Evolutionary conservation across 2,113 vertebrate genomes (phyloP).

Genomic region (Stegastes partitus): DNA sequence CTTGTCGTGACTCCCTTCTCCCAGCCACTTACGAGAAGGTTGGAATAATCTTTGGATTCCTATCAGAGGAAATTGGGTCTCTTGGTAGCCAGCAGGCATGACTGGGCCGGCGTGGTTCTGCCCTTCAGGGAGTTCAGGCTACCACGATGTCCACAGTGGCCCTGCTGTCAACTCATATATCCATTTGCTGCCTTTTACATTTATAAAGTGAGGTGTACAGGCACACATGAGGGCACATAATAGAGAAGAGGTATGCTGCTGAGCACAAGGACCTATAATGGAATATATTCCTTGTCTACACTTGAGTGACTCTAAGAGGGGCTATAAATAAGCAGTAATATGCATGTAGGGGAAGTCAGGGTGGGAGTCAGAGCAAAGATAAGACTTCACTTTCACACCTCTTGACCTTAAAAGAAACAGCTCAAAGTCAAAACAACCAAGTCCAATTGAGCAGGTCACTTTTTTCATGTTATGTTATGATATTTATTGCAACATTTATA

Average conservation of each 20-base stretch:
- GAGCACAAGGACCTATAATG: slow-evolving; percentile 40
- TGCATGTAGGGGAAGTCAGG: slow-evolving; percentile 25
- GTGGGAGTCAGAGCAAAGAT: background rate
- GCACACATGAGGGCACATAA: slow-evolving; percentile 31
- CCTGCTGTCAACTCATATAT: slow-evolving; percentile 19
- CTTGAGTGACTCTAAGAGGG: slow-evolving; percentile 42
- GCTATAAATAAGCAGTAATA: slow-evolving; percentile 53
- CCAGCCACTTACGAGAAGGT: too few relatives aligned
- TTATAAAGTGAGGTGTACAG: slow-evolving; percentile 15
- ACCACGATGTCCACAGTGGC: background rate
- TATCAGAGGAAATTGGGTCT: background rate
- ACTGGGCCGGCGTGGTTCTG: background rate
- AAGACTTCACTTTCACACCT: slow-evolving; percentile 49
- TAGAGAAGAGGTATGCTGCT: slow-evolving; percentile 10
- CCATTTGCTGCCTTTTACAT: slow-evolving; percentile 33
- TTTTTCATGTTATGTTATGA: too few relatives aligned
- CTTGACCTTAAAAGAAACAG: slow-evolving; percentile 32
- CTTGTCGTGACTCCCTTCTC: too few relatives aligned
- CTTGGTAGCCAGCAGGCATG: background rate
- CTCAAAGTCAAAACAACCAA: slow-evolving; percentile 15
- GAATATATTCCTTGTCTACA: slow-evolving; percentile 44
- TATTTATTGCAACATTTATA: too few relatives aligned
- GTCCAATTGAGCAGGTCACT: background rate
- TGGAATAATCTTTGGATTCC: background rate
- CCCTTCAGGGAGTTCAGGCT: slow-evolving; percentile 14